Evolutionary conservation across 2,113 vertebrate genomes (phyloP).

Genomic region (Labrus mixtus): DNA sequence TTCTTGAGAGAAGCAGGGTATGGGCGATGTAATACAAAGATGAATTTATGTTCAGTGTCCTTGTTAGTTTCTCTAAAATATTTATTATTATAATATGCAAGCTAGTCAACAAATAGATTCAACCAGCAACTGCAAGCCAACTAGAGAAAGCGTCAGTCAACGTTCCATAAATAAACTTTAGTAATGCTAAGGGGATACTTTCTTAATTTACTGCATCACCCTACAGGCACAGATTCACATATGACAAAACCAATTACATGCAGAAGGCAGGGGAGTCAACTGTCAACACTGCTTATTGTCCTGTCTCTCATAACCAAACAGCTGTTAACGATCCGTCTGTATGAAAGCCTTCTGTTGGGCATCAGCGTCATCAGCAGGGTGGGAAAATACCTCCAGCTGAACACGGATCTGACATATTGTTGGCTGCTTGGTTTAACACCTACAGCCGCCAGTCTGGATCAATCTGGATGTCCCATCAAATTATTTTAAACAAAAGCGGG

Average conservation of each 20-base stretch:
- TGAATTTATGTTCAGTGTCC: too few relatives aligned
- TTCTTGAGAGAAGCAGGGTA: too few relatives aligned
- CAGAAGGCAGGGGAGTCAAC: not conserved
- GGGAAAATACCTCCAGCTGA: conserved; percentile 31
- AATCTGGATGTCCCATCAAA: conserved; percentile 10
- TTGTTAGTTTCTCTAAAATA: too few relatives aligned
- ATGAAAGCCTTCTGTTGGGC: conserved; percentile 11
- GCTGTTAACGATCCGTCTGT: conserved; percentile 34
- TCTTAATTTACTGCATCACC: not conserved
- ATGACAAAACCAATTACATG: conserved; percentile 12
- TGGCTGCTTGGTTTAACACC: not conserved
- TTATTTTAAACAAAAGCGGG: too few relatives aligned
- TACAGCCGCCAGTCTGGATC: not conserved
- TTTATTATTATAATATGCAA: too few relatives aligned
- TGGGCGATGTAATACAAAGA: too few relatives aligned
- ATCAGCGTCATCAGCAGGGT: not conserved
- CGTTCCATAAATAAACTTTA: not conserved
- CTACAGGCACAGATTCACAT: conserved; percentile 1
- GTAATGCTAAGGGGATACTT: not conserved
- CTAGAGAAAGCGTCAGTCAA: too few relatives aligned
- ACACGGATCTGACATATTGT: not conserved
- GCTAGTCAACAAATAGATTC: too few relatives aligned
- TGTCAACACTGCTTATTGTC: not conserved
- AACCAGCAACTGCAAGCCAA: too few relatives aligned
- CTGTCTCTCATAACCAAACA: conserved; percentile 1